phyloP scores from a whole-genome alignment of 2,113 vertebrate genomes.

The Scortum barcoo region DNA sequence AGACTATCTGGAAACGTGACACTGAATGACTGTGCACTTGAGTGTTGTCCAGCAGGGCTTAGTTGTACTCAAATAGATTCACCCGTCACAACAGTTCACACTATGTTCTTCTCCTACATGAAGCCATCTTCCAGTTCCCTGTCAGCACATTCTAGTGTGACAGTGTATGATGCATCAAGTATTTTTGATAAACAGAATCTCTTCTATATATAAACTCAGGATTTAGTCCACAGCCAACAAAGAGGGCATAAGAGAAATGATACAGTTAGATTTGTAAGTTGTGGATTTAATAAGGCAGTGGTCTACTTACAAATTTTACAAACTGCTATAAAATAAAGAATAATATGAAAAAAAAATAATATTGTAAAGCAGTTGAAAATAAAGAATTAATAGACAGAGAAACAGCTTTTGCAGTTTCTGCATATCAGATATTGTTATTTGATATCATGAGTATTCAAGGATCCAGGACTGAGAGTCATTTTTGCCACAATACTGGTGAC shows the following conservation, averaged over 20 bases:
- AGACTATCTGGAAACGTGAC: constrained; percentile 6
- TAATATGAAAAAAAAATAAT: neutral
- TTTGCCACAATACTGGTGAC: neutral
- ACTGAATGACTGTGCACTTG: constrained; percentile 18
- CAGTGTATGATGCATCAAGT: constrained; percentile 10
- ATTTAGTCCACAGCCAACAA: neutral
- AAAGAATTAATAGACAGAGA: neutral
- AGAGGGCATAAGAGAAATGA: neutral
- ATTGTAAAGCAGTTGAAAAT: neutral
- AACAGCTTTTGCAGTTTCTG: neutral
- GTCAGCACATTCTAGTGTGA: constrained; percentile 18
- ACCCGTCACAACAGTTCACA: constrained; percentile 1
- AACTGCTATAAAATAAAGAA: neutral
- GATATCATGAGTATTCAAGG: neutral
- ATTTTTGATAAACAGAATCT: neutral
- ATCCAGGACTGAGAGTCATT: neutral
- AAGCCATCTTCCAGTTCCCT: neutral
- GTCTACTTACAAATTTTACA: neutral
- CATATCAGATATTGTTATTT: neutral
- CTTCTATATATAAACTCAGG: neutral
- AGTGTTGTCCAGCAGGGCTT: constrained; percentile 36
- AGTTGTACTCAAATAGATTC: constrained; percentile 4
- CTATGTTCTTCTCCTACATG: constrained; percentile 13
- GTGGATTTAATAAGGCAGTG: neutral
- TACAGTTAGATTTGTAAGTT: neutral